A percentile compares a stretch with the other conserved stretches of the same genome.
Evolutionary conservation across 2,888 invertebrate species (phyloP).

Genomic region (Resseliella maxima): DNA sequence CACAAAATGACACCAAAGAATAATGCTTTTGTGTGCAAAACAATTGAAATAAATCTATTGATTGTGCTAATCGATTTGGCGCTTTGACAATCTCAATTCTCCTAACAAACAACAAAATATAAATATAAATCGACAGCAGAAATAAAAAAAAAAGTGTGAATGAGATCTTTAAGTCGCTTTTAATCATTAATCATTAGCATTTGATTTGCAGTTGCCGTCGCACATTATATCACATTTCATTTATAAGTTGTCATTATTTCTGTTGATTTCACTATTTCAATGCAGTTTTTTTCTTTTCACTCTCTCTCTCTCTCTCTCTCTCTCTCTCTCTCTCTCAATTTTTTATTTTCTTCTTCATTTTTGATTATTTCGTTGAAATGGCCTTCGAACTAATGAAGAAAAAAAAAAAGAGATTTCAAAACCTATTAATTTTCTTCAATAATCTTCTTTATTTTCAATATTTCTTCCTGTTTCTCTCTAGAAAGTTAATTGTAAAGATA

Average conservation of each 20-base stretch:
- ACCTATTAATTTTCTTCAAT: neutral
- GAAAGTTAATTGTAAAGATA: too few relatives aligned
- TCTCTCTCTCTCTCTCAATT: too few relatives aligned
- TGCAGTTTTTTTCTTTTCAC: neutral
- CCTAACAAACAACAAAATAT: neutral
- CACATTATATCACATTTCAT: neutral
- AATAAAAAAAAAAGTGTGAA: constrained; percentile 32
- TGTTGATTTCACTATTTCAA: neutral
- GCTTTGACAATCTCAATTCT: neutral
- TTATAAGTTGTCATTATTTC: neutral
- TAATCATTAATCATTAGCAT: constrained; percentile 26
- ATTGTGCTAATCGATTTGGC: constrained; percentile 18
- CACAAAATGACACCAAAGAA: neutral
- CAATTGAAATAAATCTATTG: neutral
- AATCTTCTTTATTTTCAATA: neutral
- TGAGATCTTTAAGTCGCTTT: constrained; percentile 31
- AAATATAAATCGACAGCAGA: neutral
- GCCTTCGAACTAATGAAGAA: too few relatives aligned
- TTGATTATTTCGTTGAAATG: neutral
- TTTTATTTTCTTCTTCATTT: neutral
- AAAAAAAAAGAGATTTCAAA: neutral
- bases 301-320: too few relatives aligned
- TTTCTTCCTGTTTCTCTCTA: neutral
- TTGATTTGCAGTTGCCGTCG: neutral
- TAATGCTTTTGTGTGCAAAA: neutral